Conservation (phyloP, 2,113 vertebrate species). For the Orientallactaga bullata region DNA sequence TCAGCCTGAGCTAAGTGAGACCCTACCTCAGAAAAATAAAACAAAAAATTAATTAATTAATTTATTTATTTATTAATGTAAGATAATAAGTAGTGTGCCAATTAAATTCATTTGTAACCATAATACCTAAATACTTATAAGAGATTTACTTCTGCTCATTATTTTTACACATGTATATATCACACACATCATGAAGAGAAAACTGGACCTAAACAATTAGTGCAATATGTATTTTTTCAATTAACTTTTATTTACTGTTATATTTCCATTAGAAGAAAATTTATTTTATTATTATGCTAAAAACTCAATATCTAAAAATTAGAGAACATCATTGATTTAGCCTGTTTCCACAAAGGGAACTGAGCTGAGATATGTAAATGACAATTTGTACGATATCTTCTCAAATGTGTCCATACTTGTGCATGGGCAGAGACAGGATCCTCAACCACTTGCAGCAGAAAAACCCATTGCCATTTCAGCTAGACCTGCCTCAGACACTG, state of each 20-base stretch:
- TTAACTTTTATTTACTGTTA: background rate
- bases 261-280: conserved; percentile 8
- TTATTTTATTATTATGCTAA: background rate
- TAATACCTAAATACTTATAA: background rate
- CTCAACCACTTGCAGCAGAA: background rate
- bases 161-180: background rate
- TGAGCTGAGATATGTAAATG: background rate
- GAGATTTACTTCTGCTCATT: background rate
- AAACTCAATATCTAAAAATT: background rate
- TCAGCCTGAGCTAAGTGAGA: too few relatives aligned
- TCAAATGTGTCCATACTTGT: background rate
- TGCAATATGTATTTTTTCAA: background rate
- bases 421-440: background rate
- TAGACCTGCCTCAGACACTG: background rate
- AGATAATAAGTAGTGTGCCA: conserved; percentile 1
- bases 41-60: too few relatives aligned
- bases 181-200: conserved; percentile 1
- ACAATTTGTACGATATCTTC: background rate
- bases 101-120: background rate
- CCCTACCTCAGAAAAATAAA: too few relatives aligned
- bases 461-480: background rate
- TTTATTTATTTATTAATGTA: too few relatives aligned
- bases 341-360: background rate
- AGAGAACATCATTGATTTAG: background rate
- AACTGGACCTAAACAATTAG: background rate